phyloP scores from a whole-genome alignment of 2,113 vertebrate species.

The Pampusana beccarii region DNA sequence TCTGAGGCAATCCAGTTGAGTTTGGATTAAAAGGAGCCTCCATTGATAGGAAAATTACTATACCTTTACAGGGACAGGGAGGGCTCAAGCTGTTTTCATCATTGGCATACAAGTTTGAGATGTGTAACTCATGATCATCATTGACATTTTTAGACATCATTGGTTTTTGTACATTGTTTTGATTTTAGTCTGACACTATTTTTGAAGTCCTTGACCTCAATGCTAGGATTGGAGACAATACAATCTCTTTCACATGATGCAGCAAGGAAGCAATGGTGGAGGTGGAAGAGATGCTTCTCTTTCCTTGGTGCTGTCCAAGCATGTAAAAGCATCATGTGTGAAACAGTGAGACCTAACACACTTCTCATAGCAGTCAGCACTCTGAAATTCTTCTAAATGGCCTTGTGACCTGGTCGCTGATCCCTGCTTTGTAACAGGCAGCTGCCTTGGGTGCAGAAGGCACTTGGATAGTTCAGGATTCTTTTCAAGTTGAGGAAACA shows the following conservation, averaged over 20 bases:
- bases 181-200: neutral
- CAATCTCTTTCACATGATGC: neutral
- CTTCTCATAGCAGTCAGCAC: neutral
- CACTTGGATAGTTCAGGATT: neutral
- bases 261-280: neutral
- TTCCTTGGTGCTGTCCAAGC: neutral
- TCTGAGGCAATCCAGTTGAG: neutral
- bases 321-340: neutral
- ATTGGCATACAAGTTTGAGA: neutral
- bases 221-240: neutral
- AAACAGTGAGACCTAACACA: neutral
- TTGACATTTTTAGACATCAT: neutral
- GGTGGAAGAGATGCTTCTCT: neutral
- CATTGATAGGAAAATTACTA: neutral
- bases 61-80: neutral
- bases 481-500: neutral
- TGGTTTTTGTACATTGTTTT: neutral
- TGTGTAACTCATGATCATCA: neutral
- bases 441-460: neutral
- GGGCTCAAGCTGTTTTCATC: neutral
- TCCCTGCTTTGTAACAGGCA: neutral
- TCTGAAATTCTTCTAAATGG: neutral
- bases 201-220: neutral
- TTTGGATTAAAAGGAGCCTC: neutral
- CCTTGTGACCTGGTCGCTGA: neutral